Percentiles rank a stretch among this genome's conserved stretches.
These are phyloP conservation scores for Acromyrmex charruanus DNA, from an alignment of 1,140 invertebrate species.

Conservation along the genomic window DNA sequence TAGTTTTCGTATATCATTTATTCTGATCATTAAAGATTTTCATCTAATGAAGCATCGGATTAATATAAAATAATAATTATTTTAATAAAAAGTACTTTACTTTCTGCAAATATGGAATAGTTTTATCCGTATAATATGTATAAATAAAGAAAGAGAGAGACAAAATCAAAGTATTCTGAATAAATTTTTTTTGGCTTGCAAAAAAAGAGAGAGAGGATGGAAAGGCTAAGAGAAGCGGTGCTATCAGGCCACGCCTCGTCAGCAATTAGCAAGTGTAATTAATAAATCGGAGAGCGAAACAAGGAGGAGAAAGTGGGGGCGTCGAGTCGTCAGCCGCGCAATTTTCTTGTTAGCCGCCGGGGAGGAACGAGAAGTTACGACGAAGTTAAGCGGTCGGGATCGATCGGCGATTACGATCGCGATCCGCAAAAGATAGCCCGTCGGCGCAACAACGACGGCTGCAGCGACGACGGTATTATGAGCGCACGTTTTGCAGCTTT, in stretches of 20 bases:
- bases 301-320: neutral
- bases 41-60: neutral
- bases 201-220: neutral
- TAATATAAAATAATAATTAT: neutral
- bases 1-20: neutral
- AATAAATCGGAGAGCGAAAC: slow-evolving; percentile 63
- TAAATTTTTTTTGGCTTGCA: neutral
- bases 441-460: neutral
- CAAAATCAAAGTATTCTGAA: neutral
- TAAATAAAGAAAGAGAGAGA: neutral
- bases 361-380: slow-evolving; percentile 30
- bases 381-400: slow-evolving; percentile 64
- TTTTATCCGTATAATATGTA: neutral
- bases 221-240: neutral
- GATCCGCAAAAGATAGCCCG: slow-evolving; percentile 52
- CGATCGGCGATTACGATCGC: slow-evolving; percentile 71
- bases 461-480: slow-evolving; percentile 42
- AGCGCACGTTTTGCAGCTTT: slow-evolving; percentile 57
- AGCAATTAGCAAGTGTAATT: slow-evolving; percentile 61
- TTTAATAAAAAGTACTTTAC: neutral
- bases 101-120: neutral
- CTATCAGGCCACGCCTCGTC: slow-evolving; percentile 18
- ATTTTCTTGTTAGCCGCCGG: slow-evolving; percentile 59
- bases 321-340: slow-evolving; percentile 52
- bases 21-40: neutral